These are phyloP conservation scores for Bedellia somnulentella DNA, from an alignment of 2,888 invertebrate genomes.

Conservation along the genomic window DNA sequence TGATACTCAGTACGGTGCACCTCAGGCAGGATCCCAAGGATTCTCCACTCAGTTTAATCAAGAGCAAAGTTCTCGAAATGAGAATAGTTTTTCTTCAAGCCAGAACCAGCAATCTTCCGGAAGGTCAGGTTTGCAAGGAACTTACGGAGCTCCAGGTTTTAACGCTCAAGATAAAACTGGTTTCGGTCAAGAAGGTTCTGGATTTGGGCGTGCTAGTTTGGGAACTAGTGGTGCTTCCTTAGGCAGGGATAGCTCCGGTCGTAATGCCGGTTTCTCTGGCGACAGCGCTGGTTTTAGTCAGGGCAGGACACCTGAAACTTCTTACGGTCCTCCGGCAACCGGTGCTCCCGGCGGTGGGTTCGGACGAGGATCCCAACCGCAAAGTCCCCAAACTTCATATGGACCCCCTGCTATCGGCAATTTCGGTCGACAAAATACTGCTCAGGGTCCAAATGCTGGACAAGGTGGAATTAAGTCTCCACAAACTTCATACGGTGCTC, in stretches of 20 bases:
- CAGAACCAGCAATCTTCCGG: no score
- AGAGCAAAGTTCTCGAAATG: no score
- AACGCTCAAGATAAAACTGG: slow-evolving; percentile 12
- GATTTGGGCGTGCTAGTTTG: no score
- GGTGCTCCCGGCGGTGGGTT: slow-evolving; percentile 1
- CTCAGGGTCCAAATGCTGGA: background rate
- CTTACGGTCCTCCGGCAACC: background rate
- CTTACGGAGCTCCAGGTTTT: slow-evolving; percentile 10
- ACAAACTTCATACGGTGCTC: slow-evolving; percentile 3
- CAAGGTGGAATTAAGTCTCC: slow-evolving; percentile 14
- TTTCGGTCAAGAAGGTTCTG: slow-evolving; percentile 14
- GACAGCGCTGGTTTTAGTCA: background rate
- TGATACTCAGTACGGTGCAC: slow-evolving; percentile 30
- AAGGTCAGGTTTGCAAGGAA: no score
- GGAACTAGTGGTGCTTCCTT: no score
- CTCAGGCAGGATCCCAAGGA: slow-evolving; percentile 18
- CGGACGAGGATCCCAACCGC: slow-evolving; percentile 11
- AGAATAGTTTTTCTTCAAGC: no score
- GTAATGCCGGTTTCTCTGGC: no score
- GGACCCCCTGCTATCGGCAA: slow-evolving; percentile 30
- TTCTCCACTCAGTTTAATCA: no score
- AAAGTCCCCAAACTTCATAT: slow-evolving; percentile 33
- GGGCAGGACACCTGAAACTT: background rate
- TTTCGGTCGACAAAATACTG: background rate
- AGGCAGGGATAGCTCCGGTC: no score